phyloP scores from a whole-genome alignment of 2,797 vertebrate genomes.

The Simalia tracyae region DNA sequence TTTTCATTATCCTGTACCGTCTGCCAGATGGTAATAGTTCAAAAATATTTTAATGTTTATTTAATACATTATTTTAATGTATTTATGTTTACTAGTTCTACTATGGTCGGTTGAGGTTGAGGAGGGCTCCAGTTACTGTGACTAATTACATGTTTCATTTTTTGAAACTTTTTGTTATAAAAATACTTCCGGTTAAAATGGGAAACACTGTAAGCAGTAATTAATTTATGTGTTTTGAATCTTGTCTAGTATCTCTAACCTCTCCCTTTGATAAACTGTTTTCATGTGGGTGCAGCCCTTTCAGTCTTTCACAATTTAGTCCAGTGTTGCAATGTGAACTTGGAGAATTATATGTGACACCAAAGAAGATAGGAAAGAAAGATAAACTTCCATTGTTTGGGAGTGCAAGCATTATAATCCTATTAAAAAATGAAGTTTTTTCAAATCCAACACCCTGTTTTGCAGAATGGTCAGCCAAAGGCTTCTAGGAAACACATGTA shows the following conservation, averaged over 20 bases:
- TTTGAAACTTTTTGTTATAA: not conserved
- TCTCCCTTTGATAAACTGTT: conserved; percentile 56
- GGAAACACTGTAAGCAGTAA: conserved; percentile 20
- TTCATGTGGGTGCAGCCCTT: conserved; percentile 55
- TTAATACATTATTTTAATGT: too few species aligned
- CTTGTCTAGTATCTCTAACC: conserved; percentile 37
- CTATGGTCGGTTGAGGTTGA: too few species aligned
- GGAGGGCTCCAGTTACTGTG: not conserved
- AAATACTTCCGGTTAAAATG: not conserved
- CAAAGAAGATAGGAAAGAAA: conserved; percentile 15
- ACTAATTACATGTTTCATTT: conserved; percentile 5
- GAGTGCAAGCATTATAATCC: fast-evolving
- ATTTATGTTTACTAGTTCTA: not conserved
- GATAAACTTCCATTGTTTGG: conserved; percentile 9
- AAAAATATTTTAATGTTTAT: too few species aligned
- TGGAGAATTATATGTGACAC: conserved; percentile 35
- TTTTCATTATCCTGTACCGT: too few species aligned
- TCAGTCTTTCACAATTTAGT: conserved; percentile 56
- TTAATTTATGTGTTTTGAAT: conserved; percentile 52
- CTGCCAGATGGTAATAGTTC: too few species aligned
- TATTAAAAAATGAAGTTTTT: not conserved
- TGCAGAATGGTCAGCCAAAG: not conserved
- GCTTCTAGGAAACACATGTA: not conserved
- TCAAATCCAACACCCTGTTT: not conserved
- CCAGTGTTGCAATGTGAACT: not conserved